These are phyloP conservation scores for Catocala nupta DNA, from an alignment of 2,888 invertebrate genomes.

Conservation along the genomic window DNA sequence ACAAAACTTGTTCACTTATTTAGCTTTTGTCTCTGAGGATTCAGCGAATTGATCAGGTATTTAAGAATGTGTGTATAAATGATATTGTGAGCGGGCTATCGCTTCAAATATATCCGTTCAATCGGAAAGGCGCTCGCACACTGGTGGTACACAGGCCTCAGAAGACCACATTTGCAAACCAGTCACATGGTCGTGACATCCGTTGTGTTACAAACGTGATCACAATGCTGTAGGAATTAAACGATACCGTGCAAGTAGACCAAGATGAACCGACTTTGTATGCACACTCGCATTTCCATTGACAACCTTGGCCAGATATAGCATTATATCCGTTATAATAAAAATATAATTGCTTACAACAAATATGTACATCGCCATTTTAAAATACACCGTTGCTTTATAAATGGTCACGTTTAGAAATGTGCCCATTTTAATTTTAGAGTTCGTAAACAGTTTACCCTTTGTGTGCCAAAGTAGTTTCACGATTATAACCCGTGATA, in stretches of 20 bases:
- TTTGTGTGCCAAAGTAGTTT: conserved; percentile 3
- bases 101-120: conserved; percentile 68
- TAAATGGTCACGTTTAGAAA: conserved; percentile 18
- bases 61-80: conserved; percentile 18
- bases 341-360: conserved; percentile 60
- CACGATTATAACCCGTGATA: not conserved
- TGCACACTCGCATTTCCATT: conserved; percentile 62
- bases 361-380: conserved; percentile 60
- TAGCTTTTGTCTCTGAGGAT: conserved; percentile 2
- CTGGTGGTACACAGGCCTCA: conserved; percentile 67
- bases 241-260: conserved; percentile 62
- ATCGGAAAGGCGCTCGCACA: conserved; percentile 67
- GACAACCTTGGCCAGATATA: conserved; percentile 72
- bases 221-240: conserved; percentile 63
- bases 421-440: conserved; percentile 14
- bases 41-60: conserved; percentile 21
- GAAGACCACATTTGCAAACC: conserved; percentile 71
- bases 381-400: conserved; percentile 66
- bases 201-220: conserved; percentile 78
- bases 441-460: not conserved
- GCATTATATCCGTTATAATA: conserved; percentile 73
- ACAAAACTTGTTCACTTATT: conserved; percentile 16
- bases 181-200: conserved; percentile 80
- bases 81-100: conserved; percentile 30
- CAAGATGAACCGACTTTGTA: conserved; percentile 66